phyloP scores from a whole-genome alignment of 2,113 vertebrate species.

The Oxyruncus cristatus region DNA sequence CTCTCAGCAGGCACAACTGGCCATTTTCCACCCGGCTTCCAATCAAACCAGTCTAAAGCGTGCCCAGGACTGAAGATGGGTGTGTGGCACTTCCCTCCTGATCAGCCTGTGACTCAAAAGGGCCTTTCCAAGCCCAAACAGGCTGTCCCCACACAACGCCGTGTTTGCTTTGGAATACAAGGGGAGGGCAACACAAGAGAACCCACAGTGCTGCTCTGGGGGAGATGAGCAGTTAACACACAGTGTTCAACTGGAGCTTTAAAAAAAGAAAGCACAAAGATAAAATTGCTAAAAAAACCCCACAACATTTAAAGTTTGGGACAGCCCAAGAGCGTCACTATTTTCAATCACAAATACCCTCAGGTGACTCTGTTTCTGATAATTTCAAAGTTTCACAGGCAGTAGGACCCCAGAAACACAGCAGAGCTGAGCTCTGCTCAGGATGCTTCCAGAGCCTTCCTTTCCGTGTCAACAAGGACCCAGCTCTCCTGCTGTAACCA shows the following conservation, averaged over 20 bases:
- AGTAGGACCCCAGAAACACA: neutral
- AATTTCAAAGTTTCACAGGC: neutral
- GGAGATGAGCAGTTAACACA: neutral
- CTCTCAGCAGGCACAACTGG: neutral
- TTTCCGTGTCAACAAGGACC: neutral
- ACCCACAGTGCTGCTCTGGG: accelerated
- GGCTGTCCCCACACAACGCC: neutral
- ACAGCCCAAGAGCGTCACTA: too few species aligned
- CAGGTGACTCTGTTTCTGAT: neutral
- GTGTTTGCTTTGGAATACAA: neutral
- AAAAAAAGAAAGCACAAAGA: neutral
- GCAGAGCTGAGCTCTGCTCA: neutral
- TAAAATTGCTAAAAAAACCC: neutral
- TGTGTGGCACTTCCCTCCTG: neutral
- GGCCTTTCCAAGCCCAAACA: neutral
- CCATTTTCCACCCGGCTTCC: neutral
- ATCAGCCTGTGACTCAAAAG: neutral
- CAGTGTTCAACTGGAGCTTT: neutral
- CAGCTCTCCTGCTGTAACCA: neutral
- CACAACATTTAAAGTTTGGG: too few species aligned
- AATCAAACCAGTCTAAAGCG: neutral
- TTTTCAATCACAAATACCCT: neutral
- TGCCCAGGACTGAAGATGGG: too few species aligned
- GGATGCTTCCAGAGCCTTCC: neutral
- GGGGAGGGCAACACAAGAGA: neutral